A percentile compares a stretch with the other conserved stretches of the same genome.
phyloP scores from a whole-genome alignment of 2,888 invertebrate species.

The Synanthedon tipuliformis region DNA sequence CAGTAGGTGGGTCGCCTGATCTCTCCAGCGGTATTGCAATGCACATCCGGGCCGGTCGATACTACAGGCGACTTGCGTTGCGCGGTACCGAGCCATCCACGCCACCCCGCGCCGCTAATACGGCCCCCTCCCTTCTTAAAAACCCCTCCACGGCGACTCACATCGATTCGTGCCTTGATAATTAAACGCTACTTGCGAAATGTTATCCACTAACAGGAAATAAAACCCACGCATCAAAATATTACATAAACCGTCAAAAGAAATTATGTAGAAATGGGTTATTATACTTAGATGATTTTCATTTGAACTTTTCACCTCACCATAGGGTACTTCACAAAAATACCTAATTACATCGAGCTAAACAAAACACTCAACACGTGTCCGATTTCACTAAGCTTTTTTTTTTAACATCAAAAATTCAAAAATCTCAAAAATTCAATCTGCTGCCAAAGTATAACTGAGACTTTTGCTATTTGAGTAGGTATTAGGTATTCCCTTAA shows the following conservation, averaged over 20 bases:
- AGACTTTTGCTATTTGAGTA: too few species aligned
- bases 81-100: slow-evolving; percentile 29
- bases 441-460: too few species aligned
- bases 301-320: too few species aligned
- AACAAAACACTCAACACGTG: too few species aligned
- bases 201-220: slow-evolving; percentile 6
- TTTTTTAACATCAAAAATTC: too few species aligned
- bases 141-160: slow-evolving; percentile 38
- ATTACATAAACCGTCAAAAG: background rate
- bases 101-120: slow-evolving; percentile 30
- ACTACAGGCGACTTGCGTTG: slow-evolving; percentile 60
- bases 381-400: too few species aligned
- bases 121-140: slow-evolving; percentile 30
- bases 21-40: slow-evolving; percentile 50
- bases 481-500: too few species aligned
- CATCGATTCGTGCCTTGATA: slow-evolving; percentile 58
- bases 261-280: too few species aligned
- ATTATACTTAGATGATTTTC: too few species aligned
- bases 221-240: background rate
- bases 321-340: too few species aligned
- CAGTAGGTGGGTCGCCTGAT: slow-evolving; percentile 47
- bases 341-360: too few species aligned
- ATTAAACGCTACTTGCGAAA: slow-evolving; percentile 21
- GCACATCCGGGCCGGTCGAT: slow-evolving; percentile 68
- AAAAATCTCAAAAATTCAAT: too few species aligned